Base-by-base conservation (phyloP, 1,140 invertebrate genomes). In the Amphibalanus amphitrite region DNA sequence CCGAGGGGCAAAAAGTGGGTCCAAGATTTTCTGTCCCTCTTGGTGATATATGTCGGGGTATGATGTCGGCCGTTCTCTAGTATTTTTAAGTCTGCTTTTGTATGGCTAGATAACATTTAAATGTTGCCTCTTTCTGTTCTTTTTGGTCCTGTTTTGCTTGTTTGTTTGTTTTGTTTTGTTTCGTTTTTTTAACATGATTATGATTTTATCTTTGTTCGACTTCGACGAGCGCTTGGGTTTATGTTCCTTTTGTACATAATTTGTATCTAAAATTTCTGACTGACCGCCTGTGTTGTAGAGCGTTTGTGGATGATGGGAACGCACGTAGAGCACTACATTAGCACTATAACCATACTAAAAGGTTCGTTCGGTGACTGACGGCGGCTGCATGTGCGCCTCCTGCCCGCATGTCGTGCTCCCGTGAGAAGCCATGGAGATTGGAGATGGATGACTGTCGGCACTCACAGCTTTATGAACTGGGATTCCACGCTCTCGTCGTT, bases 271-370 rank as follows among this genome's bases (percentile, higher is more conserved):
- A 8, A 8, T 38, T 38, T 38, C 15, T 15, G 33, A 38, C 33
- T 38, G 47, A 1, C 47, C 71, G 69, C 71, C 72, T 69, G 69
- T 71, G 28, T 69, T 72, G 30, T 71, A 74, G 72, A 75, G 71
- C 65, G 72, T 72, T 65, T 65, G 71, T 25, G 71, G 70, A 59
- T 67, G 71, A 40, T 70, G 73, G 47, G 74, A 70, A 73, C 74
- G 28, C 70, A 72, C 73, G 33, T 75, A 70, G 71, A 75, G 33
- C 29, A 75, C 71, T 76, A 70, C 69, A 67, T 71, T 67, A 64
- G 29, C 64, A 67, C 68, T 69, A 23, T 70, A 74, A 73, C 69
- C 71, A 71, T 74, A 71, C 69, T 76, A 25, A 72, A 72, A 25
- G 70, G 67, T 59, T 70, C 30, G 67, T 40, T 29, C 17, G 59